phyloP scores from a whole-genome alignment of 2,113 vertebrate species.

The Motacilla tschutschensis region DNA sequence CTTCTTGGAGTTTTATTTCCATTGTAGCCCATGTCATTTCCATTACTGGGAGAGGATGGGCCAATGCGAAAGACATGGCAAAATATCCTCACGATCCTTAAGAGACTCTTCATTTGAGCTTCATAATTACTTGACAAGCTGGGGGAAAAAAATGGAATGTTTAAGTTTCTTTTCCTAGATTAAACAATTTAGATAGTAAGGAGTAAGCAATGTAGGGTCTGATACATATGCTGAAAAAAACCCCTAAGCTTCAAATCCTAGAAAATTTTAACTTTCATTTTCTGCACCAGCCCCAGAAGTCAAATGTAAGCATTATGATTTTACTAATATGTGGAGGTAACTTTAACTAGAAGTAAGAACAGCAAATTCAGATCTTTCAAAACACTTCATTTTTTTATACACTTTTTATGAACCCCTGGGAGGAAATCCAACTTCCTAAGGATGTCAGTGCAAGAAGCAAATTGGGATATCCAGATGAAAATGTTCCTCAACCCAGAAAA shows the following conservation, averaged over 20 bases:
- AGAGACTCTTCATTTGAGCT: slow-evolving; percentile 96
- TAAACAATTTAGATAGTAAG: background rate
- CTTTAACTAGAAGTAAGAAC: background rate
- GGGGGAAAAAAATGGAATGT: slow-evolving; percentile 43
- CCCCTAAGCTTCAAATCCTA: background rate
- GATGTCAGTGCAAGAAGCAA: background rate
- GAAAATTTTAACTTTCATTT: background rate
- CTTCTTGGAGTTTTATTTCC: slow-evolving; percentile 97
- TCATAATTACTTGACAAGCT: slow-evolving; percentile 97
- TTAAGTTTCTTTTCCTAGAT: slow-evolving; percentile 34
- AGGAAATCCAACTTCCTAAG: background rate
- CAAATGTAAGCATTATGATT: background rate
- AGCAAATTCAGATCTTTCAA: background rate
- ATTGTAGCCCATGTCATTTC: slow-evolving; percentile 97
- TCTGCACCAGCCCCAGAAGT: background rate
- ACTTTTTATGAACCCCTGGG: background rate
- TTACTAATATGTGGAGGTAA: background rate
- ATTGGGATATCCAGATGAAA: background rate
- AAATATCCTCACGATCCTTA: slow-evolving; percentile 95
- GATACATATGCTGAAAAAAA: background rate
- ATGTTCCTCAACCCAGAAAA: background rate
- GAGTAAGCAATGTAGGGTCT: background rate
- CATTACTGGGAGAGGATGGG: slow-evolving; percentile 91
- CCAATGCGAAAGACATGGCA: slow-evolving; percentile 95
- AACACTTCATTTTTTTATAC: background rate